phyloP scores from a whole-genome alignment of 2,113 vertebrate genomes.

The Epinephelus cyanopodus region DNA sequence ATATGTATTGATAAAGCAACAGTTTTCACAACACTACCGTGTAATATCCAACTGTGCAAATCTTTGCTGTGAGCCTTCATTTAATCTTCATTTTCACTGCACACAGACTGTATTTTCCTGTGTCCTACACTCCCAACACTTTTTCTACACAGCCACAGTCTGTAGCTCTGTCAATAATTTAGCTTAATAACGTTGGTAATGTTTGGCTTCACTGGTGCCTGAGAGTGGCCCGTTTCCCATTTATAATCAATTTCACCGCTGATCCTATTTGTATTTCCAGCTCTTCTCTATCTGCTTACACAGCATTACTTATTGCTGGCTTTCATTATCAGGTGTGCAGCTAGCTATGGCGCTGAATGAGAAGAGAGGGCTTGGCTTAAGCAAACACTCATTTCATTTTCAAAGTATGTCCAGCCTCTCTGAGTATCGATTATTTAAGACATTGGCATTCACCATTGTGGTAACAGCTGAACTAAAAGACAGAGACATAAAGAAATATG shows the following conservation, averaged over 20 bases:
- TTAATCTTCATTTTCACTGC: neutral
- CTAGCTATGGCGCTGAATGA: slow-evolving; percentile 45
- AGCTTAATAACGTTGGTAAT: slow-evolving; percentile 52
- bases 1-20: no score
- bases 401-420: neutral
- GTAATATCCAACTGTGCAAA: neutral
- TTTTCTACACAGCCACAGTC: slow-evolving; percentile 10
- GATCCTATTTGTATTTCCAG: slow-evolving; percentile 69
- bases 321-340: slow-evolving; percentile 73
- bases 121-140: neutral
- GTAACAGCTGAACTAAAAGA: neutral
- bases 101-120: slow-evolving; percentile 11
- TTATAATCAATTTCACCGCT: slow-evolving; percentile 59
- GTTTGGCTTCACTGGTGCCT: slow-evolving; percentile 66
- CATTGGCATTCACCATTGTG: neutral
- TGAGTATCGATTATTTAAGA: neutral
- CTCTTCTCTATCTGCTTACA: slow-evolving; percentile 63
- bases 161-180: slow-evolving; percentile 56
- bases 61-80: neutral
- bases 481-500: neutral
- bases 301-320: slow-evolving; percentile 55
- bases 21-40: no score
- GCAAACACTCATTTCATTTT: slow-evolving; percentile 42
- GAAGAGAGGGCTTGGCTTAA: slow-evolving; percentile 32
- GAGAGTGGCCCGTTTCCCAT: slow-evolving; percentile 49